Evolutionary conservation across 2,113 vertebrate species (phyloP).

Genomic region (Circaetus gallicus): DNA sequence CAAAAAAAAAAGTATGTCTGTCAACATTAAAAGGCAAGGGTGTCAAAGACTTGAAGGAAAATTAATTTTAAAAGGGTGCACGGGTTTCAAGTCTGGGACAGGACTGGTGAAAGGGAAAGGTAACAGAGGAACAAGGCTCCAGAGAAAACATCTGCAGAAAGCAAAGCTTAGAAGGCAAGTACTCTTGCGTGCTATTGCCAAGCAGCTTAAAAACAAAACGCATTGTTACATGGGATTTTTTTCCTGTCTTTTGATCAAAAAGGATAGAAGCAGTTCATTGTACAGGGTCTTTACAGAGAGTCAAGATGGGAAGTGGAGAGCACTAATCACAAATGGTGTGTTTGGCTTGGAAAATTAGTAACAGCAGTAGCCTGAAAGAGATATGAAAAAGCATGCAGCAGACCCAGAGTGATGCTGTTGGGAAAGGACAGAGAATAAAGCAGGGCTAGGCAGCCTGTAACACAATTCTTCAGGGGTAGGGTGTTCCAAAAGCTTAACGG

Average conservation of each 20-base stretch:
- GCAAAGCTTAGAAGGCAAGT: neutral
- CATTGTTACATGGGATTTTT: neutral
- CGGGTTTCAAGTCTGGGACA: neutral
- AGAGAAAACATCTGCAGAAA: slow-evolving; percentile 21
- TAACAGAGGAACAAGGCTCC: neutral
- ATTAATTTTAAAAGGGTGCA: neutral
- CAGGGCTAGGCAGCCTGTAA: neutral
- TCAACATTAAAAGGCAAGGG: neutral
- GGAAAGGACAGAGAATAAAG: neutral
- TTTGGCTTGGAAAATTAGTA: neutral
- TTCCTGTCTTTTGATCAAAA: neutral
- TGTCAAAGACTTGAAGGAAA: neutral
- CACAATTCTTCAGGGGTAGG: neutral
- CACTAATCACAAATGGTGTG: neutral
- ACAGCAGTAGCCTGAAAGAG: neutral
- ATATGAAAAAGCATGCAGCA: neutral
- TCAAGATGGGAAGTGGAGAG: neutral
- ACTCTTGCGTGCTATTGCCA: neutral
- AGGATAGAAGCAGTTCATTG: neutral
- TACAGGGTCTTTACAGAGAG: neutral
- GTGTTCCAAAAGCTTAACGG: slow-evolving; percentile 1
- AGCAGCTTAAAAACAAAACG: neutral
- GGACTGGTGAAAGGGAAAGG: neutral
- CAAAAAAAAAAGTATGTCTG: neutral
- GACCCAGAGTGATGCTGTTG: neutral